Percentiles rank a stretch among this genome's conserved stretches.
Evolutionary conservation across 2,797 vertebrate genomes (phyloP).

Genomic region (Discoglossus pictus): DNA sequence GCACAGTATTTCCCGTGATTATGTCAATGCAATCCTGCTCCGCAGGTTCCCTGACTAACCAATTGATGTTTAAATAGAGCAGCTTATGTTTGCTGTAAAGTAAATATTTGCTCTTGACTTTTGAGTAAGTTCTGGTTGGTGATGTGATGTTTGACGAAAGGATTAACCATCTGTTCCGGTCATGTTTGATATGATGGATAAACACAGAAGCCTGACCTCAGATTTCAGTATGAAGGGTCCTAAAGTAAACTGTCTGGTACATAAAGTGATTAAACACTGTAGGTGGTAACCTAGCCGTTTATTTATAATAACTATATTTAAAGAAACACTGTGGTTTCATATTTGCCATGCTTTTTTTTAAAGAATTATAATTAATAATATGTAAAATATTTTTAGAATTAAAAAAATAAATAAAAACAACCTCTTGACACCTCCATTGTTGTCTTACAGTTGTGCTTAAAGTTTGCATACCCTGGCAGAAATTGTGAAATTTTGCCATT

Average conservation of each 20-base stretch:
- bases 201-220: conserved; percentile 9
- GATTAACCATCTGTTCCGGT: conserved; percentile 25
- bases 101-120: conserved; percentile 34
- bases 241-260: conserved; percentile 7
- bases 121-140: conserved; percentile 21
- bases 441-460: no score
- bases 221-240: conserved; percentile 32
- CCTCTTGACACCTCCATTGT: no score
- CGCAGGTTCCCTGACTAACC: conserved; percentile 22
- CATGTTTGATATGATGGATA: conserved; percentile 39
- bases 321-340: not conserved
- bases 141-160: conserved; percentile 34
- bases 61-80: conserved; percentile 38
- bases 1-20: conserved; percentile 33
- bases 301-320: conserved; percentile 2
- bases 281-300: not conserved
- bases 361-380: no score
- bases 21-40: conserved; percentile 22
- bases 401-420: no score
- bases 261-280: not conserved
- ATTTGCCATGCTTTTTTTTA: no score
- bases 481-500: no score
- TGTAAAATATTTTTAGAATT: no score
- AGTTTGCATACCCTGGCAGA: no score
- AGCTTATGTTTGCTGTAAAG: conserved; percentile 31